Percentiles rank a stretch among this genome's conserved stretches.
phyloP scores from a whole-genome alignment of 2,113 vertebrate species.

The Hymenochirus boettgeri region DNA sequence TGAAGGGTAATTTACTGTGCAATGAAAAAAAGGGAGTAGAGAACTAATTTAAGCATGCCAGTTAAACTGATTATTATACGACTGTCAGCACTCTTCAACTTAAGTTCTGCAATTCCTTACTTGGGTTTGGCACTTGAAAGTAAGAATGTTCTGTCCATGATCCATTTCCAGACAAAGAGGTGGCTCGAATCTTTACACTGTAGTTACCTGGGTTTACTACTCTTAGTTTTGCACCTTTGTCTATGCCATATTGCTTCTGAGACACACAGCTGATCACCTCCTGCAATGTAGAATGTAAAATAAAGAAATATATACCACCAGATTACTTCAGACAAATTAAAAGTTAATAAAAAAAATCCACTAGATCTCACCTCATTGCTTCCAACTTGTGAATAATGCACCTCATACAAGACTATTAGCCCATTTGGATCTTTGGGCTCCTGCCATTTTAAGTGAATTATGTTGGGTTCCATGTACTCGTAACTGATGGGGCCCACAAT shows the following conservation, averaged over 20 bases:
- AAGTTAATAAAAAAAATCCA: too few relatives aligned
- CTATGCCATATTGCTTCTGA: conserved; percentile 69
- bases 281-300: conserved; percentile 49
- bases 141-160: conserved; percentile 85
- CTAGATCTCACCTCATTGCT: conserved; percentile 50
- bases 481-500: conserved; percentile 73
- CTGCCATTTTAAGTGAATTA: conserved; percentile 80
- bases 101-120: conserved; percentile 57
- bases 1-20: neutral
- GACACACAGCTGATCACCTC: conserved; percentile 80
- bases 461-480: conserved; percentile 72
- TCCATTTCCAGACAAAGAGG: conserved; percentile 88
- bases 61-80: too few relatives aligned
- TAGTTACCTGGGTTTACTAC: conserved; percentile 87
- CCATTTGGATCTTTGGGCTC: conserved; percentile 84
- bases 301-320: too few relatives aligned
- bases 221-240: conserved; percentile 70
- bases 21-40: too few relatives aligned
- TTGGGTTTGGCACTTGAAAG: conserved; percentile 79
- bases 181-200: conserved; percentile 83
- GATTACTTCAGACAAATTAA: too few relatives aligned
- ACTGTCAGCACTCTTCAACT: too few relatives aligned
- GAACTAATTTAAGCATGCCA: too few relatives aligned
- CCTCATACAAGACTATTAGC: conserved; percentile 91
- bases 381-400: conserved; percentile 79